Evolutionary conservation across 2,888 invertebrate genomes (phyloP).

Genomic region (Vesta saturnalis): DNA sequence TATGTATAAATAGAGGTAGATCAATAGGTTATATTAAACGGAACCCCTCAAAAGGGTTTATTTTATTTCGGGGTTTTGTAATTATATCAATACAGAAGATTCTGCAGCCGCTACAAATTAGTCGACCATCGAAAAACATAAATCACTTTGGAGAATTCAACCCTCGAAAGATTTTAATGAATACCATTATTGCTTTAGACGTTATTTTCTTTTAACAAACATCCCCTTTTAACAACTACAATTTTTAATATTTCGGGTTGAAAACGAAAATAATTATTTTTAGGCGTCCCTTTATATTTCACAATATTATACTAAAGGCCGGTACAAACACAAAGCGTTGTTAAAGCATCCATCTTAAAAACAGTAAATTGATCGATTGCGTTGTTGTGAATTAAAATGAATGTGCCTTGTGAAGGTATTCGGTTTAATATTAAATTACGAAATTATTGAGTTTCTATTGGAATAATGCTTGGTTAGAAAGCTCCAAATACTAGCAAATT

Average conservation of each 20-base stretch:
- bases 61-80: background rate
- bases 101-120: background rate
- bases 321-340: too few species aligned
- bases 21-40: background rate
- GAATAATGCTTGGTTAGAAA: background rate
- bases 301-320: too few species aligned
- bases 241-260: too few species aligned
- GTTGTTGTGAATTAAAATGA: background rate
- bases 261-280: too few species aligned
- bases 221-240: too few species aligned
- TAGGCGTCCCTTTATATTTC: too few species aligned
- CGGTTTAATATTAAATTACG: background rate
- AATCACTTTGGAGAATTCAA: too few species aligned
- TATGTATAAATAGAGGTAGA: background rate
- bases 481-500: too few species aligned
- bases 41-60: constrained; percentile 1
- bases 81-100: background rate
- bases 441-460: background rate
- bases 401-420: constrained; percentile 1
- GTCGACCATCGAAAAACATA: background rate
- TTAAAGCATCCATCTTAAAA: background rate
- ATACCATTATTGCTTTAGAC: too few species aligned
- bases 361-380: background rate
- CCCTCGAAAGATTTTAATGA: too few species aligned
- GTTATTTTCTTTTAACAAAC: too few species aligned